Percentiles rank a stretch among this genome's conserved stretches.
Conservation (phyloP, 2,113 vertebrate species). For the Egretta garzetta region DNA sequence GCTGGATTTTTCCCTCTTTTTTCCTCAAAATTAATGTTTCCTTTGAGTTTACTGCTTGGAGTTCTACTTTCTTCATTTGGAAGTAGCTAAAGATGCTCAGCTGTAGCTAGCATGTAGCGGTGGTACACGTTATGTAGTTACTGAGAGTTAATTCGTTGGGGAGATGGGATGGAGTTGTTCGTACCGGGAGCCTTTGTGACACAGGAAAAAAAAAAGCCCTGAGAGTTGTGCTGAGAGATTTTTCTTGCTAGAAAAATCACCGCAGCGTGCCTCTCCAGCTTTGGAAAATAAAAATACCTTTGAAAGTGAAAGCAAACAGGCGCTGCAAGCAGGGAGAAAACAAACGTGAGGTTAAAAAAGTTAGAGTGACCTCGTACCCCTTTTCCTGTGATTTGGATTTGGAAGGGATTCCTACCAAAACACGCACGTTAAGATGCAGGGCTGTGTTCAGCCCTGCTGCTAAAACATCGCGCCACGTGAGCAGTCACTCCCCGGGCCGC, state of each 20-base stretch:
- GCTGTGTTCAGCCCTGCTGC: background rate
- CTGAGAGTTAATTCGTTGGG: background rate
- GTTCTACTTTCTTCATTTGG: background rate
- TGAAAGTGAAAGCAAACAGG: background rate
- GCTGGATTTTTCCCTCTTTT: background rate
- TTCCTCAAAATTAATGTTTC: background rate
- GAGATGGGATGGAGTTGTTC: background rate
- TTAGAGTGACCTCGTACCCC: rapidly evolving
- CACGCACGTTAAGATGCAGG: rapidly evolving
- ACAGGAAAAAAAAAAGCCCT: background rate
- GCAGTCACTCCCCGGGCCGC: background rate
- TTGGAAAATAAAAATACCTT: background rate
- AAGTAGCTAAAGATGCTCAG: background rate
- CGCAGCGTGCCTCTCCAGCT: background rate
- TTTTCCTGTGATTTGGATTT: rapidly evolving
- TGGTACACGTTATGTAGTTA: rapidly evolving
- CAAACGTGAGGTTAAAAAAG: background rate
- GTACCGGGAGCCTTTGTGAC: background rate
- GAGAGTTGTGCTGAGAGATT: background rate
- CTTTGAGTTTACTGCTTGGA: background rate
- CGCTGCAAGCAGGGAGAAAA: background rate
- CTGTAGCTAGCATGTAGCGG: background rate
- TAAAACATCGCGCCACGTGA: background rate
- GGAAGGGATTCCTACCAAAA: background rate
- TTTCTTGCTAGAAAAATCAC: background rate